Evolutionary conservation across 2,888 invertebrate genomes (phyloP).

Genomic region (Brachylomia viminalis): DNA sequence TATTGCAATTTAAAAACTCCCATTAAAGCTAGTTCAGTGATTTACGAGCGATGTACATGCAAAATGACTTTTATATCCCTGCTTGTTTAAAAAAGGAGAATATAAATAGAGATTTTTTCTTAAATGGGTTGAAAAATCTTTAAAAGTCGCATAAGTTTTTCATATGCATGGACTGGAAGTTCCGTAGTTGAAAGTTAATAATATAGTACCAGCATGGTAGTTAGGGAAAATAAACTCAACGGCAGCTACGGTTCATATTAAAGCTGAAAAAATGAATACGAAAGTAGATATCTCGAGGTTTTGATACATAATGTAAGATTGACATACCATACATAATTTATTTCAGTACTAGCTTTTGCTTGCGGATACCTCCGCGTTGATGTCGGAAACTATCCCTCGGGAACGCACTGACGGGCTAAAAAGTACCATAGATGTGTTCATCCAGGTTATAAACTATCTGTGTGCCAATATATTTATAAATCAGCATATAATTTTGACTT

Average conservation of each 20-base stretch:
- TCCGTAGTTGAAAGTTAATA: slow-evolving; percentile 50
- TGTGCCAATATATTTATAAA: too few relatives aligned
- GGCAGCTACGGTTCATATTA: slow-evolving; percentile 7
- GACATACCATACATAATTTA: background rate
- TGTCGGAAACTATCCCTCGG: too few relatives aligned
- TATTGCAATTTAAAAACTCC: slow-evolving; percentile 50
- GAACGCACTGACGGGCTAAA: too few relatives aligned
- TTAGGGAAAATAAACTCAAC: slow-evolving; percentile 21
- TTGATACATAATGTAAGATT: background rate
- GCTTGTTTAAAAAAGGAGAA: slow-evolving; percentile 44
- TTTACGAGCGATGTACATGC: slow-evolving; percentile 45
- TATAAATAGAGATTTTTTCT: slow-evolving; percentile 45
- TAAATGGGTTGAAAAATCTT: slow-evolving; percentile 39
- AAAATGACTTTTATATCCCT: slow-evolving; percentile 55
- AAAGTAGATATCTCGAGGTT: background rate
- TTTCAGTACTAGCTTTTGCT: background rate
- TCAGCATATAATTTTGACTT: too few relatives aligned
- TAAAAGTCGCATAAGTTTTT: slow-evolving; percentile 50
- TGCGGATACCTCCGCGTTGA: too few relatives aligned
- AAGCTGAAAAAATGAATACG: slow-evolving; percentile 20
- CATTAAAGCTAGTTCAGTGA: slow-evolving; percentile 47
- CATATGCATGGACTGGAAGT: slow-evolving; percentile 33
- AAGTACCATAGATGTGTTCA: too few relatives aligned
- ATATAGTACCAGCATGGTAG: slow-evolving; percentile 28
- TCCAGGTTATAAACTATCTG: too few relatives aligned